Evolutionary conservation across 2,888 invertebrate genomes (phyloP).

Genomic region (Drosophila mettleri): DNA sequence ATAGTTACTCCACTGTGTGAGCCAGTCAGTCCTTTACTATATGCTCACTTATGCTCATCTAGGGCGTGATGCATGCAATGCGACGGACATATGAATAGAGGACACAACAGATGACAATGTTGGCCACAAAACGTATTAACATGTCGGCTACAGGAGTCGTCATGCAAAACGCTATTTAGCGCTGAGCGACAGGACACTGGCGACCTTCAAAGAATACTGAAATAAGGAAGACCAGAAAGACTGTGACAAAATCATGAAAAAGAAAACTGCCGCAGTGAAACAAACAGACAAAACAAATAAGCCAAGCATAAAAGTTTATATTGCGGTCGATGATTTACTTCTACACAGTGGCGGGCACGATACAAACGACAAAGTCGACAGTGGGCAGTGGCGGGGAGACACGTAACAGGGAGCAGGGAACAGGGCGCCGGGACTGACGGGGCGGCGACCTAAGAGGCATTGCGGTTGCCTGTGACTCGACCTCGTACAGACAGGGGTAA

Average conservation of each 20-base stretch:
- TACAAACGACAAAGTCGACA: conserved; percentile 25
- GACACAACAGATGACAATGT: conserved; percentile 67
- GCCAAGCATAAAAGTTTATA: conserved; percentile 79
- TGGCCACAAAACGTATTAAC: conserved; percentile 77
- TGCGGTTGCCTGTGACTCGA: conserved; percentile 60
- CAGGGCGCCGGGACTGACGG: background rate
- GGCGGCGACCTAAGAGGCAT: conserved; percentile 14
- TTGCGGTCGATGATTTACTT: conserved; percentile 79
- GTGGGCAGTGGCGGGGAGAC: background rate
- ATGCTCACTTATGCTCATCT: no score
- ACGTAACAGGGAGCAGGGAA: background rate
- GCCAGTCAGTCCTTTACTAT: background rate
- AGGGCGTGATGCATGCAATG: background rate
- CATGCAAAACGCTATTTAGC: conserved; percentile 40
- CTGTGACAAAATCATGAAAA: conserved; percentile 54
- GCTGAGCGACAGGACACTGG: conserved; percentile 20
- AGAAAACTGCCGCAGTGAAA: conserved; percentile 57
- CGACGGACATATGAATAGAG: conserved; percentile 1
- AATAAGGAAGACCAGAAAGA: conserved; percentile 31
- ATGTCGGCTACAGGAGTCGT: conserved; percentile 62
- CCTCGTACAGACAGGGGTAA: conserved; percentile 34
- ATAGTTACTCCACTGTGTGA: background rate
- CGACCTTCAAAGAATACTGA: conserved; percentile 40
- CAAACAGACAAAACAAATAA: conserved; percentile 78
- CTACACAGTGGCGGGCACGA: conserved; percentile 36